Conservation (phyloP, 2,888 invertebrate genomes). For the Cantharis nigra region DNA sequence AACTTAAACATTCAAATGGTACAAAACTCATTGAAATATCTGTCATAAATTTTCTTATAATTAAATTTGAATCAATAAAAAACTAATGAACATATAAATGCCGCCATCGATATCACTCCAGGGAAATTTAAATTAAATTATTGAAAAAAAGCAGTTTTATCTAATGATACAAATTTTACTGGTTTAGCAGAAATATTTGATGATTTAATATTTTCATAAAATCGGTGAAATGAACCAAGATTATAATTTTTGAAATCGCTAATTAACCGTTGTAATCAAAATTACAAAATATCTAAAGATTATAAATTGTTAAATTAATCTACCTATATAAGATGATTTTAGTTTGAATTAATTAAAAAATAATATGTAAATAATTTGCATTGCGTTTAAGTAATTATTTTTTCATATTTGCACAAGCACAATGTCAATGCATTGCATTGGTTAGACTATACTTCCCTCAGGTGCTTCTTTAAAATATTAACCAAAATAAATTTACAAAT, state of each 20-base stretch:
- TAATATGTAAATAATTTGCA: no score
- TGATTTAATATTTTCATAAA: background rate
- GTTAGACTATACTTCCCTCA: no score
- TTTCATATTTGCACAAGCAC: no score
- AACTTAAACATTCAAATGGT: background rate
- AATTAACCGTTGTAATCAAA: background rate
- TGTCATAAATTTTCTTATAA: background rate
- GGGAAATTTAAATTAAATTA: background rate
- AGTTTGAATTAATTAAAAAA: no score
- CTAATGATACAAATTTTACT: background rate
- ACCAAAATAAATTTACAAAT: no score
- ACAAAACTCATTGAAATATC: background rate
- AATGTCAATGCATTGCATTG: no score
- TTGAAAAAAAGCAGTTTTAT: background rate
- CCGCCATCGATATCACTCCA: background rate
- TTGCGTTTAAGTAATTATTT: no score
- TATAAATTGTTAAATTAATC: background rate
- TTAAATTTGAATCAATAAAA: background rate
- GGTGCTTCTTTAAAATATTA: no score
- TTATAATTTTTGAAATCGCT: background rate
- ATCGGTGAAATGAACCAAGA: background rate
- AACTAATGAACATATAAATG: background rate
- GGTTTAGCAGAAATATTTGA: background rate
- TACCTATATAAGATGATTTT: no score
- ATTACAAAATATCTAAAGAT: no score